These are phyloP conservation scores for Hypselothyrea guttata DNA, from an alignment of 2,888 invertebrate genomes.

Conservation along the genomic window DNA sequence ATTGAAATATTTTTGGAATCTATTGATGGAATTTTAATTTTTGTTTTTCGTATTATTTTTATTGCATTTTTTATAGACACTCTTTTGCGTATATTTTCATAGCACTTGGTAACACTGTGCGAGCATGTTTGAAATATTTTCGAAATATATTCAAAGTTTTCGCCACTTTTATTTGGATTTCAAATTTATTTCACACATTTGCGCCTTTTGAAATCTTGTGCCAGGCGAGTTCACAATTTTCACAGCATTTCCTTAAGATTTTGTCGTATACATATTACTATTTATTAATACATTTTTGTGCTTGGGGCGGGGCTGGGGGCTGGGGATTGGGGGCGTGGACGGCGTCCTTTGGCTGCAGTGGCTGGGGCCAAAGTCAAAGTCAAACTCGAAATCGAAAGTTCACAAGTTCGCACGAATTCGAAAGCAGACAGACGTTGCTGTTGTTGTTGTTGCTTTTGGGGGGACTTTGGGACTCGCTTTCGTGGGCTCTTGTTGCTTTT, in stretches of 20 bases:
- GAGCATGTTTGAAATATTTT: constrained; percentile 22
- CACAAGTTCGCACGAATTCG: constrained; percentile 73
- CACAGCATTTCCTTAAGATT: constrained; percentile 23
- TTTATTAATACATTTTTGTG: constrained; percentile 20
- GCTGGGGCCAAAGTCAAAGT: constrained; percentile 5
- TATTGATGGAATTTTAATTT: too few relatives aligned
- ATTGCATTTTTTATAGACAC: constrained; percentile 1
- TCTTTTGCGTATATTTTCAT: constrained; percentile 14
- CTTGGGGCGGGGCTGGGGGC: too few relatives aligned
- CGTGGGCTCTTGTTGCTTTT: constrained; percentile 16
- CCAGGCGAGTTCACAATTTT: constrained; percentile 20
- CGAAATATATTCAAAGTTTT: constrained; percentile 5
- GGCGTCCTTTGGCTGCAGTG: constrained; percentile 26
- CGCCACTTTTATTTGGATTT: too few relatives aligned
- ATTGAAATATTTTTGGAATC: too few relatives aligned
- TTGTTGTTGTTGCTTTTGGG: constrained; percentile 22
- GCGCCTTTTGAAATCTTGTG: constrained; percentile 5
- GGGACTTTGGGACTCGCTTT: constrained; percentile 37
- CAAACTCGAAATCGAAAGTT: constrained; percentile 63
- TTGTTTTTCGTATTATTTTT: not conserved
- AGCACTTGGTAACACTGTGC: constrained; percentile 29
- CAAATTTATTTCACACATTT: constrained; percentile 5
- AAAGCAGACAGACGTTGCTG: constrained; percentile 59
- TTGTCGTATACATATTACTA: constrained; percentile 16
- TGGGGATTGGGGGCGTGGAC: not conserved